Evolutionary conservation across 2,888 invertebrate genomes (phyloP).

Genomic region (Mythimna impura): DNA sequence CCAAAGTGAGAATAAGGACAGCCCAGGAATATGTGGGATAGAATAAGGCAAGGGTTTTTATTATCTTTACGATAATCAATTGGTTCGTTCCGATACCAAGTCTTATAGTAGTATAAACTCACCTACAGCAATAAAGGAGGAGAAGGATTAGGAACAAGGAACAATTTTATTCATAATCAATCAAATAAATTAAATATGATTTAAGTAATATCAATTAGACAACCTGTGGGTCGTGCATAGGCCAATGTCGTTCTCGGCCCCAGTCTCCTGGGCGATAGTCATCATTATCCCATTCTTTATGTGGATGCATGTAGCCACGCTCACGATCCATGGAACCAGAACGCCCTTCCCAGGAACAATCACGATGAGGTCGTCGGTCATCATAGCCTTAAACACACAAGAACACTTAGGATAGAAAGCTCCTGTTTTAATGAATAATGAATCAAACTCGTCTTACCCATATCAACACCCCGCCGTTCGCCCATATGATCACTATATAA

Average conservation of each 20-base stretch:
- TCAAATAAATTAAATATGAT: conserved; percentile 17
- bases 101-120: conserved; percentile 82
- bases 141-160: conserved; percentile 62
- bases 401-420: conserved; percentile 28
- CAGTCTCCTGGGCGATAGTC: conserved; percentile 90
- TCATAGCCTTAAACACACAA: conserved; percentile 82
- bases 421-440: conserved; percentile 11
- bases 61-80: conserved; percentile 84
- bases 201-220: not conserved
- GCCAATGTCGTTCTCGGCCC: conserved; percentile 88
- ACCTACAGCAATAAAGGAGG: conserved; percentile 75
- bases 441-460: conserved; percentile 74
- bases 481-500: conserved; percentile 87
- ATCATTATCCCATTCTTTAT: conserved; percentile 89
- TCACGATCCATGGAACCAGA: conserved; percentile 87
- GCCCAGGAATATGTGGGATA: conserved; percentile 89
- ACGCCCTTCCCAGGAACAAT: conserved; percentile 90
- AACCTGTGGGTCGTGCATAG: conserved; percentile 87
- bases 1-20: conserved; percentile 87
- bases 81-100: conserved; percentile 83
- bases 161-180: conserved; percentile 17
- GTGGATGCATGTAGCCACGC: conserved; percentile 85
- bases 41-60: conserved; percentile 83
- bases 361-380: conserved; percentile 87
- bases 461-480: conserved; percentile 85